Evolutionary conservation across 2,113 vertebrate genomes (phyloP).

Genomic region (Mugil cephalus): DNA sequence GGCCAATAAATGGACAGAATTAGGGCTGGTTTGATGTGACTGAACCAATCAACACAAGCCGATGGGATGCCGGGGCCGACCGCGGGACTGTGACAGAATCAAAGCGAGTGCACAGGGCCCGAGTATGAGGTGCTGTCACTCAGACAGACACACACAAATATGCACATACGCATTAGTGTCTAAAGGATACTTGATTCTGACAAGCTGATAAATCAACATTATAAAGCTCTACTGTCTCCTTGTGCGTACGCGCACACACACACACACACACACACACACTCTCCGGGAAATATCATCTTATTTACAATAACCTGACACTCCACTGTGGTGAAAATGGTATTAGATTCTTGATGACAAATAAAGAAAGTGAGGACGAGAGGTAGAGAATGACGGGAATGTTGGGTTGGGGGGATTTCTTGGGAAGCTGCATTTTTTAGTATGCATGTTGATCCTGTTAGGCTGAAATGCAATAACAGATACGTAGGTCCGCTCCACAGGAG

Average conservation of each 20-base stretch:
- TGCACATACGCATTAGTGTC: conserved; percentile 62
- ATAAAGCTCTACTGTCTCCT: conserved; percentile 72
- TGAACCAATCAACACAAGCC: conserved; percentile 64
- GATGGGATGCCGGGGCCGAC: conserved; percentile 44
- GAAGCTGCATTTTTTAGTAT: conserved; percentile 79
- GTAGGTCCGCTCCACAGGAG: conserved; percentile 74
- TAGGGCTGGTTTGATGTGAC: conserved; percentile 76
- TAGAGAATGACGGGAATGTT: conserved; percentile 70
- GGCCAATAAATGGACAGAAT: conserved; percentile 74
- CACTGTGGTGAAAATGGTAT: conserved; percentile 76
- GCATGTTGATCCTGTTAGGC: conserved; percentile 84
- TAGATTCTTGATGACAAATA: conserved; percentile 83
- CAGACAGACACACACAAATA: conserved; percentile 54
- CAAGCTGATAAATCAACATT: conserved; percentile 85
- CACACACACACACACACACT: conserved; percentile 31
- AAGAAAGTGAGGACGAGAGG: conserved; percentile 72
- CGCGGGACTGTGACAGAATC: conserved; percentile 65
- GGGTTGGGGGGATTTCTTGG: conserved; percentile 69
- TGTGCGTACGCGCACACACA: conserved; percentile 41
- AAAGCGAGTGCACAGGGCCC: conserved; percentile 60
- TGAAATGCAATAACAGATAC: conserved; percentile 83
- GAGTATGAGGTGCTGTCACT: conserved; percentile 70
- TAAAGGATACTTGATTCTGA: conserved; percentile 79
- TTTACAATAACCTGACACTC: conserved; percentile 82
- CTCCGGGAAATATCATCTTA: conserved; percentile 76